Conservation (phyloP, 2,888 invertebrate genomes). For the Andrena camellia region DNA sequence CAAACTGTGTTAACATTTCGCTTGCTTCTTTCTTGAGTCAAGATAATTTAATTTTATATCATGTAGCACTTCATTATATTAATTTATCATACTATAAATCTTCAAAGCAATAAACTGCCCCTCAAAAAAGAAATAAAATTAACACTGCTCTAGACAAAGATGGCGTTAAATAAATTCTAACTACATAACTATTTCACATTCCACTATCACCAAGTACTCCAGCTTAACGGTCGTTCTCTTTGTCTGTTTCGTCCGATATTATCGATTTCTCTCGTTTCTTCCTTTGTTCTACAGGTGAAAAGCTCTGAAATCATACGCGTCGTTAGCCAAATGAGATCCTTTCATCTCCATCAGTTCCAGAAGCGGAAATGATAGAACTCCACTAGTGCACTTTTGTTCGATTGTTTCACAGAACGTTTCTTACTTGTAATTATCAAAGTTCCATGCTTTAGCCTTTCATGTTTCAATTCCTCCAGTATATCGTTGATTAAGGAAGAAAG, state of each 20-base stretch:
- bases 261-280: conserved; percentile 48
- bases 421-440: conserved; percentile 34
- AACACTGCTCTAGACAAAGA: not conserved
- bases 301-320: conserved; percentile 57
- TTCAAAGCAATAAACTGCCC: not conserved
- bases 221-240: conserved; percentile 43
- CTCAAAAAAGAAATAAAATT: not conserved
- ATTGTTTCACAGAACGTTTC: conserved; percentile 32
- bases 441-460: not conserved
- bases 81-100: not conserved
- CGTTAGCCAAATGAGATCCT: conserved; percentile 64
- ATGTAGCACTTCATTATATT: not conserved
- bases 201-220: not conserved
- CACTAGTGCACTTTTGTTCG: conserved; percentile 25
- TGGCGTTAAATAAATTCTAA: not conserved
- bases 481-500: not conserved
- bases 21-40: not conserved
- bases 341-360: conserved; percentile 43
- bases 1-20: not conserved
- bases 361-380: conserved; percentile 47
- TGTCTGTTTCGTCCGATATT: conserved; percentile 45
- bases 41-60: not conserved
- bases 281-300: conserved; percentile 34
- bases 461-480: not conserved
- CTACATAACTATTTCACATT: conserved; percentile 18